Conservation (phyloP, 2,888 invertebrate species). For the Drosophila melanocephala region DNA sequence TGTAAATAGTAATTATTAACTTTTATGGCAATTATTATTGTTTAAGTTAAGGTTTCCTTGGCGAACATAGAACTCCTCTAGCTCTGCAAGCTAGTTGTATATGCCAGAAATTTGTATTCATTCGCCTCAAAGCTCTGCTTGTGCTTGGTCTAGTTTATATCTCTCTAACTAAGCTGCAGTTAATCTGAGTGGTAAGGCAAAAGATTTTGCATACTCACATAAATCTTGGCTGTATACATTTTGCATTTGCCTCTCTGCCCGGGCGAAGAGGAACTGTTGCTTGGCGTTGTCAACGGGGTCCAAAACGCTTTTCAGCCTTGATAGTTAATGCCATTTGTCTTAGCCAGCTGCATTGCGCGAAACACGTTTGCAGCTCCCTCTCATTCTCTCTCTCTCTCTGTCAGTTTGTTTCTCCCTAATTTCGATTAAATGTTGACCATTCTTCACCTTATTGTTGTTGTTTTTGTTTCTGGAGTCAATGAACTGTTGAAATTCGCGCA, state of each 20-base stretch:
- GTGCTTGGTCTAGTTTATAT: neutral
- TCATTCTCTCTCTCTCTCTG: neutral
- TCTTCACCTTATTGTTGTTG: neutral
- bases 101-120: neutral
- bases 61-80: neutral
- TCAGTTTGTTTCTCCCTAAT: conserved; percentile 18
- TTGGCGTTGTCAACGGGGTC: conserved; percentile 26
- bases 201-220: conserved; percentile 13
- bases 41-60: neutral
- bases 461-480: conserved; percentile 27
- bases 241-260: neutral
- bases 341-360: conserved; percentile 39
- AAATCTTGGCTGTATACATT: conserved; percentile 18
- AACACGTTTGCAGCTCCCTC: conserved; percentile 24
- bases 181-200: conserved; percentile 5
- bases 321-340: conserved; percentile 43
- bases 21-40: neutral
- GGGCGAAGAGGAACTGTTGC: neutral
- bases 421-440: conserved; percentile 36
- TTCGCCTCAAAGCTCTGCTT: neutral
- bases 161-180: conserved; percentile 5
- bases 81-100: neutral
- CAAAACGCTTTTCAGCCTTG: conserved; percentile 23
- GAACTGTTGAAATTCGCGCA: conserved; percentile 41
- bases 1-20: neutral